phyloP scores from a whole-genome alignment of 2,888 invertebrate genomes.

The Melitaea athalia region DNA sequence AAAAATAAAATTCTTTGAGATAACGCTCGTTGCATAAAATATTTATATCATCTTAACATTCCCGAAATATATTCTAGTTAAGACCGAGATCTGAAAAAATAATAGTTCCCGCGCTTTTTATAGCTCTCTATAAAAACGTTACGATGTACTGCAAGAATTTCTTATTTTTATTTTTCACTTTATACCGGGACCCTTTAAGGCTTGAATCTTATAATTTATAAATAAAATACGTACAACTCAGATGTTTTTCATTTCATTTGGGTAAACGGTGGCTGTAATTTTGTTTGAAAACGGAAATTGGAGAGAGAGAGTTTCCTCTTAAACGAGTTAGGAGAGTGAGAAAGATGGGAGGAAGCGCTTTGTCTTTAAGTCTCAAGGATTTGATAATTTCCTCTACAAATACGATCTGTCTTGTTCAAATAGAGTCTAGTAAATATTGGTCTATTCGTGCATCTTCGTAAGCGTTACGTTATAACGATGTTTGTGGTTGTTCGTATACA shows the following conservation, averaged over 20 bases:
- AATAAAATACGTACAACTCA: neutral
- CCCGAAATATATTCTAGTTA: slow-evolving; percentile 14
- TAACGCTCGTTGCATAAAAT: neutral
- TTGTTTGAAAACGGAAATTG: too few relatives aligned
- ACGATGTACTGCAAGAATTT: slow-evolving; percentile 15
- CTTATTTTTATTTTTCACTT: slow-evolving; percentile 23
- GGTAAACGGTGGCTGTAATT: neutral
- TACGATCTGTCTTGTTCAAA: too few relatives aligned
- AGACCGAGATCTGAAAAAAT: slow-evolving; percentile 24
- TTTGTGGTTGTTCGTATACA: too few relatives aligned
- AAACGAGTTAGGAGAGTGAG: too few relatives aligned
- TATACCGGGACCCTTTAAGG: slow-evolving; percentile 1
- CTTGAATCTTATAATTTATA: neutral
- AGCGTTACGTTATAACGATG: too few relatives aligned
- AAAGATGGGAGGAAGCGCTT: too few relatives aligned
- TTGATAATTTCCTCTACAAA: too few relatives aligned
- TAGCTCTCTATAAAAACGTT: slow-evolving; percentile 26
- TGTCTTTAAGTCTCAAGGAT: too few relatives aligned
- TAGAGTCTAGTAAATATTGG: too few relatives aligned
- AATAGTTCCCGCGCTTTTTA: slow-evolving; percentile 25
- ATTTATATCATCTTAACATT: slow-evolving; percentile 11
- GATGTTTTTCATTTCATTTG: neutral
- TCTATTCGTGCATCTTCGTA: too few relatives aligned
- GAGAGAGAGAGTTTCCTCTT: too few relatives aligned
- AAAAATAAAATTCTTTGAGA: neutral